Evolutionary conservation across 2,888 invertebrate species (phyloP), one percentile per base, ranked within the genome.

Genomic region (Antheraea yamamai): DNA sequence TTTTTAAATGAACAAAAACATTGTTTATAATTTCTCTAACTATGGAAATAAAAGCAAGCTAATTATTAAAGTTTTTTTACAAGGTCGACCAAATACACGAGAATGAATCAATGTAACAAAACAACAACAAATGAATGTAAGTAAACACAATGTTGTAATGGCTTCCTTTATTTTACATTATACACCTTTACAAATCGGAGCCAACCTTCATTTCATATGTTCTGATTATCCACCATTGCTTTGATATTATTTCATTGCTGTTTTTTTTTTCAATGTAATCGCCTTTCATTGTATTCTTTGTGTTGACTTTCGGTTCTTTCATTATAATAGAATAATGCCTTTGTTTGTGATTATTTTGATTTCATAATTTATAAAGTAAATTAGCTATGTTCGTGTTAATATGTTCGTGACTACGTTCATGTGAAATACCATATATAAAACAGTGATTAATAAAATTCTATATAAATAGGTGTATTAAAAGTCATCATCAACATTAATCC

Each of bases 361-460:
- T 30, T 66, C 14, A 30, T 66, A 66, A 66, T 66, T 66, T 66
- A 66, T 16, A 66, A 66, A 66, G 64, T 30, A 66, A 64, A 64
- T 4, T 39, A 39, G 35, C 35, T n/a, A n/a, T n/a, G n/a, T 39
- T 39, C 35, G 30, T n/a, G n/a, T n/a, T n/a, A n/a, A n/a, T n/a
- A n/a, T n/a, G n/a, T 30, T 30, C 3, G 3, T 30, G 30, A 30
- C 30, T 30, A 30, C 30, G 30, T 30, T 3, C 30, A 30, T 30
- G 30, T 30, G 30, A 30, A 30, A 30, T 30, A 30, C 30, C 30
- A 30, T 30, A 30, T 30, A 30, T 30, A 30, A 30, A 30, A 30
- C 30, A 30, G 30, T 30, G 30, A 30, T 30, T 30, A 30, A 30
- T 30, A 30, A 30, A 30, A 30, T 30, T 30, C 30, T 30, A 30